Evolutionary conservation across 2,888 invertebrate genomes (phyloP).

Genomic region (Malthinus seriepunctatus): DNA sequence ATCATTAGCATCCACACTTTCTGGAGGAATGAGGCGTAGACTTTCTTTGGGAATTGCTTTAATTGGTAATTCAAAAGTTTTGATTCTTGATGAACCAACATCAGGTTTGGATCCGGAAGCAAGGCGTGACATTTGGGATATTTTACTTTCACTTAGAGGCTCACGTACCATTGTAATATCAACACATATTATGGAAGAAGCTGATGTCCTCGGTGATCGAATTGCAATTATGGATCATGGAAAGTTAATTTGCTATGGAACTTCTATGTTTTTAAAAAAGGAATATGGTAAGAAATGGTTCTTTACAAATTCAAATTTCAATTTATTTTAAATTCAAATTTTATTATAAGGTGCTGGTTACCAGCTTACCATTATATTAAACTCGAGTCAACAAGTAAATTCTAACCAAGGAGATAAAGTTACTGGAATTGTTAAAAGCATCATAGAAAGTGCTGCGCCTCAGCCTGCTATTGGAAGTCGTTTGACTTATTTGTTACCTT

Average conservation of each 20-base stretch:
- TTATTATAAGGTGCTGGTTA: constrained; percentile 73
- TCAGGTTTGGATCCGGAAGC: constrained; percentile 92
- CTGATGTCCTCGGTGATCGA: constrained; percentile 87
- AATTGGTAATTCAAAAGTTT: constrained; percentile 70
- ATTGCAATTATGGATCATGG: constrained; percentile 85
- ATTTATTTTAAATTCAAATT: constrained; percentile 10
- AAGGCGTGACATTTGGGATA: constrained; percentile 85
- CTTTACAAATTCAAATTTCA: no score
- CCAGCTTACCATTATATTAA: constrained; percentile 66
- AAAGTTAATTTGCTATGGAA: constrained; percentile 74
- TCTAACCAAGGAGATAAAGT: constrained; percentile 29
- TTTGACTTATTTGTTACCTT: constrained; percentile 60
- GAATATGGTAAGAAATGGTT: constrained; percentile 54
- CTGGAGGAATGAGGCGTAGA: constrained; percentile 93
- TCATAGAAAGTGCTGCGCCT: constrained; percentile 41
- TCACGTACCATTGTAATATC: constrained; percentile 82
- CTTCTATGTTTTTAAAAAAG: constrained; percentile 81
- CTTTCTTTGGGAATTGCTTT: constrained; percentile 85
- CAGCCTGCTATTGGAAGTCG: constrained; percentile 49
- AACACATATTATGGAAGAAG: constrained; percentile 96
- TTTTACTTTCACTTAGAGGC: constrained; percentile 63
- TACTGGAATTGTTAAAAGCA: constrained; percentile 42
- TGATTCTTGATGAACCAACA: constrained; percentile 84
- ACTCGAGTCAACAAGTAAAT: constrained; percentile 10
- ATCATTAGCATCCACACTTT: constrained; percentile 65